Base-by-base conservation (phyloP, 2,888 invertebrate species). In the Diogma glabrata region DNA sequence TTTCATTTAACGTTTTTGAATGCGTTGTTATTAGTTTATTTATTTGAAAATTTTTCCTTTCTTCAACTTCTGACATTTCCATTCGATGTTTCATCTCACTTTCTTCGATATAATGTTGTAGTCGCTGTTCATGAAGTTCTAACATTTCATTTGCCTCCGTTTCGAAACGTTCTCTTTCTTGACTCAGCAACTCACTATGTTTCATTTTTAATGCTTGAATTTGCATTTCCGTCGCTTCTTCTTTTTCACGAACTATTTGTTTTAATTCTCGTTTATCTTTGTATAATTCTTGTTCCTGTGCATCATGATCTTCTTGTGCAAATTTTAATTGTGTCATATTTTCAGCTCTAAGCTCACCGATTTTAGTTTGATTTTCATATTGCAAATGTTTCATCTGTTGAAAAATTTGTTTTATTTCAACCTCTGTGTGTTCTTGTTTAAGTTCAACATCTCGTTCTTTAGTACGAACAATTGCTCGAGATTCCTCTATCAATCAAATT, bases 351-450 rank as follows among this genome's bases (percentile, higher is more conserved):
- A 87, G 75, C 63, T 91, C 88, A 0, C 90, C 84, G 52, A 88
- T 76, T 63, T 86, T 82, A 53, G 84, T 84, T 64, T 90, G 87
- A 63, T 93, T 92, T 63, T 94, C 93, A 69, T 89, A 93, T 67
- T 91, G 83, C 40, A 94, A 72, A 72, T 92, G 90, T 63, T 94
- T 94, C 53, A 93, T 87, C 74, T 90, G 93, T 64, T 94, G 93
- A 63, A 89, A 88, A 62, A 88, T 88, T 51, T 88, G 82, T 72
- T 89, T 89, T 24, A 93, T 74, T 62, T 93, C 85, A 24, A 82
- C 81, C 64, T 93, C 90, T 63, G 93, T 90, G 61, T 86, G 79
- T 64, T 92, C 91, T 58, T 85, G 82, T 0, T 84, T 76, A 68
- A 92, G 87, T 70, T 93, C 92, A 58, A 92, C 85, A 57, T 91